Evolutionary conservation across 2,113 vertebrate genomes (phyloP).

Genomic region (Anarrhichthys ocellatus): DNA sequence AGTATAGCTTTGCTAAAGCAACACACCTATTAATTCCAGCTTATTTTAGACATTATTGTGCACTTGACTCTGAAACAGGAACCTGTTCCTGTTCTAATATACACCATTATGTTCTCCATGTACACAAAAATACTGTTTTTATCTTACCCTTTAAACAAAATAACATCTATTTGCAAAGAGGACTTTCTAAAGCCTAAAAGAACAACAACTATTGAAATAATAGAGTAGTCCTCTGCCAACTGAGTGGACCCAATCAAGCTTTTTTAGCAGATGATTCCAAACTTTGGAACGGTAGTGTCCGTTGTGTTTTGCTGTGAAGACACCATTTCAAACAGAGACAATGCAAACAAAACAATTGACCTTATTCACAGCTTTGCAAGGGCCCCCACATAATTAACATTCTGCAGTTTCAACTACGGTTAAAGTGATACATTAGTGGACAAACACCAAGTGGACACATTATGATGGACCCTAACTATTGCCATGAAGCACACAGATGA

Average conservation of each 20-base stretch:
- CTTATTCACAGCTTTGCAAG: not conserved
- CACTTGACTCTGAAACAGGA: not conserved
- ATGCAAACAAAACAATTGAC: not conserved
- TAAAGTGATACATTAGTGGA: not conserved
- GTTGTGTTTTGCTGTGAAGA: not conserved
- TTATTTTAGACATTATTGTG: not conserved
- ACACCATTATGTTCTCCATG: not conserved
- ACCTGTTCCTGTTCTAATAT: not conserved
- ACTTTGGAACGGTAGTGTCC: not conserved
- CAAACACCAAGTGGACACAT: not conserved
- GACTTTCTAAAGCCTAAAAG: not conserved
- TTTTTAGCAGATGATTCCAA: not conserved
- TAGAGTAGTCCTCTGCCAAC: not conserved
- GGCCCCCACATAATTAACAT: not conserved
- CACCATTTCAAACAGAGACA: not conserved
- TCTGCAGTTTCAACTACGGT: not conserved
- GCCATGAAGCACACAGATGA: conserved; percentile 8
- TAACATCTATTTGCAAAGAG: not conserved
- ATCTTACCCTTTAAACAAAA: not conserved
- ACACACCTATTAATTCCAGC: not conserved
- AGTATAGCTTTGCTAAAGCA: not conserved
- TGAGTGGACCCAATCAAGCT: not conserved
- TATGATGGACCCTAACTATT: conserved; percentile 4
- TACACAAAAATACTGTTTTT: not conserved
- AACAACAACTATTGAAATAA: not conserved